Evolutionary conservation across 2,113 vertebrate genomes (phyloP).

Genomic region (Chloropsis hardwickii): DNA sequence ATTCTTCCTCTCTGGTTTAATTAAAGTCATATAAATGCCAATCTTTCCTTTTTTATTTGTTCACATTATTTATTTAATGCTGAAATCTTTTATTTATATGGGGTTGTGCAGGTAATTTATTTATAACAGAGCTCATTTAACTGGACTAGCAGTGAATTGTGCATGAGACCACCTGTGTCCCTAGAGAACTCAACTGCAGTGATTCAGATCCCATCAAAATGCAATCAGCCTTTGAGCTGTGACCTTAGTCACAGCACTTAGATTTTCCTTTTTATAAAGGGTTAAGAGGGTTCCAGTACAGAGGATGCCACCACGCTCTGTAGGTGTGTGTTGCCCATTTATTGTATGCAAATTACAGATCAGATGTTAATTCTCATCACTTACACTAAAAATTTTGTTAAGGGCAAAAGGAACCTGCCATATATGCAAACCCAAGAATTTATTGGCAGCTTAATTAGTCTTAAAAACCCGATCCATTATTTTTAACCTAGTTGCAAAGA

Average conservation of each 20-base stretch:
- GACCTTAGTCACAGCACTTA: background rate
- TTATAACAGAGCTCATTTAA: background rate
- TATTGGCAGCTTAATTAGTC: background rate
- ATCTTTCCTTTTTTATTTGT: slow-evolving; percentile 15
- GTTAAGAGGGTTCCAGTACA: background rate
- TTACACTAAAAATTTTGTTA: background rate
- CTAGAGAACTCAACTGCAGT: background rate
- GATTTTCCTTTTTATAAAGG: background rate
- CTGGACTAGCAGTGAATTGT: background rate
- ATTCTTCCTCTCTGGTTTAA: background rate
- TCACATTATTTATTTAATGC: slow-evolving; percentile 60
- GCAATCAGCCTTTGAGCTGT: background rate
- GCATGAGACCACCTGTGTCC: background rate
- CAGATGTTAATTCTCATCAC: background rate
- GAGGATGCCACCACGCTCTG: background rate
- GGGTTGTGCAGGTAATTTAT: background rate
- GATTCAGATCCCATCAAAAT: background rate
- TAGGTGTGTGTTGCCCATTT: background rate
- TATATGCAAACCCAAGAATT: background rate
- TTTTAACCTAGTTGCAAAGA: background rate
- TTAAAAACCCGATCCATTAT: background rate
- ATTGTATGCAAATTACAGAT: background rate
- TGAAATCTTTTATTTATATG: slow-evolving; percentile 62
- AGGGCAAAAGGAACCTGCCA: background rate
- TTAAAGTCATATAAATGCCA: background rate